Evolutionary conservation across 2,888 invertebrate genomes (phyloP).

Genomic region (Junonia oenone): DNA sequence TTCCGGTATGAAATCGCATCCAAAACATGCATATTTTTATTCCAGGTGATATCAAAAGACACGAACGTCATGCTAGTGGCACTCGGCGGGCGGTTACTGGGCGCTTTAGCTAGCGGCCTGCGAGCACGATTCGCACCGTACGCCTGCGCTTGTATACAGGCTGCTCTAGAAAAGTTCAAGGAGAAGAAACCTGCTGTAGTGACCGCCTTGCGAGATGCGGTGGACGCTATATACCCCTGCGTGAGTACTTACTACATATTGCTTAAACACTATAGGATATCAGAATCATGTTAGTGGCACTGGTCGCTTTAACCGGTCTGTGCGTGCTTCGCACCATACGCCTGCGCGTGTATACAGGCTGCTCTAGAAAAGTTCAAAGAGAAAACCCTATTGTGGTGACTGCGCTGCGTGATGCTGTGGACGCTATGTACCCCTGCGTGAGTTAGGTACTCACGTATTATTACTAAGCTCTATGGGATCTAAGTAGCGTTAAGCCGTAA

Average conservation of each 20-base stretch:
- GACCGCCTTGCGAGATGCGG: constrained; percentile 90
- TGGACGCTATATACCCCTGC: constrained; percentile 91
- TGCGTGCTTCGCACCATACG: not conserved
- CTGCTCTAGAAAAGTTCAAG: constrained; percentile 96
- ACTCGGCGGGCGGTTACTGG: constrained; percentile 89
- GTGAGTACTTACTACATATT: no score
- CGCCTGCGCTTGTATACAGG: constrained; percentile 86
- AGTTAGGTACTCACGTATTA: no score
- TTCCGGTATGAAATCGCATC: no score
- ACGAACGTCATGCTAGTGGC: constrained; percentile 96
- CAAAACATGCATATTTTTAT: not conserved
- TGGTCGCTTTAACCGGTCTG: no score
- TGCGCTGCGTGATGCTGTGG: no score
- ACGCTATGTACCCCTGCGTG: no score
- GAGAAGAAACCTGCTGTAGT: constrained; percentile 97
- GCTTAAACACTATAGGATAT: no score
- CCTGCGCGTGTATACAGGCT: not conserved
- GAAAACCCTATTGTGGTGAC: no score
- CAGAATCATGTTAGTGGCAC: no score
- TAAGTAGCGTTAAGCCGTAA: no score
- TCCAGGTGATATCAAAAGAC: constrained; percentile 93
- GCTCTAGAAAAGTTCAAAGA: no score
- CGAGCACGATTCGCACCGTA: constrained; percentile 93
- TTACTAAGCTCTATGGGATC: no score
- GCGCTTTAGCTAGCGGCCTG: constrained; percentile 90